phyloP scores from a whole-genome alignment of 2,797 vertebrate genomes.

The Helicolenus hilgendorfi region DNA sequence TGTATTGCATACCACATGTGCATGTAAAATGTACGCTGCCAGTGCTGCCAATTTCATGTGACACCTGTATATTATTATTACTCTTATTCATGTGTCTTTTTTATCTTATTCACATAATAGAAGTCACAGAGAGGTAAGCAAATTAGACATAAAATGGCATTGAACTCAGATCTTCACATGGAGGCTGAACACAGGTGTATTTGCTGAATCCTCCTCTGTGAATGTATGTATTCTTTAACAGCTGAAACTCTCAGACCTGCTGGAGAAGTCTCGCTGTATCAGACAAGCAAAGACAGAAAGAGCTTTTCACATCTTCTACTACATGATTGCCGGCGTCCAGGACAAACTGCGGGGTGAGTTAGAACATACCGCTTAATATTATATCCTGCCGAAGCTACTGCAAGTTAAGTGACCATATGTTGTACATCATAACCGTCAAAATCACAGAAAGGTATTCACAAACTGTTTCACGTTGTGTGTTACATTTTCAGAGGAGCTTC shows the following conservation, averaged over 20 bases:
- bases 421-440: not conserved
- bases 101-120: not conserved
- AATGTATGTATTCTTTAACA: conserved; percentile 70
- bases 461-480: conserved; percentile 7
- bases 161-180: not conserved
- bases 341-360: conserved; percentile 88
- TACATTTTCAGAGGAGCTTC: conserved; percentile 92
- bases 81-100: not conserved
- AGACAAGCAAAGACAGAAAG: conserved; percentile 96
- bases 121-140: not conserved
- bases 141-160: not conserved
- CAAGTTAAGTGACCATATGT: not conserved
- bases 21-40: not conserved
- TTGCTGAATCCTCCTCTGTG: not conserved
- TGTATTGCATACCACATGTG: not conserved
- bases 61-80: not conserved
- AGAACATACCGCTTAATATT: not conserved
- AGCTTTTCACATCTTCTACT: conserved; percentile 98
- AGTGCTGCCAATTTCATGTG: not conserved
- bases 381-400: not conserved
- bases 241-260: conserved; percentile 91
- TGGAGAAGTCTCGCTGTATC: conserved; percentile 98
- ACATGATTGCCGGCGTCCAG: conserved; percentile 94
- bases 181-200: not conserved
- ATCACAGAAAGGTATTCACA: not conserved